These are phyloP conservation scores for Drosophila lutescens DNA, from an alignment of 2,888 invertebrate genomes.

Conservation along the genomic window DNA sequence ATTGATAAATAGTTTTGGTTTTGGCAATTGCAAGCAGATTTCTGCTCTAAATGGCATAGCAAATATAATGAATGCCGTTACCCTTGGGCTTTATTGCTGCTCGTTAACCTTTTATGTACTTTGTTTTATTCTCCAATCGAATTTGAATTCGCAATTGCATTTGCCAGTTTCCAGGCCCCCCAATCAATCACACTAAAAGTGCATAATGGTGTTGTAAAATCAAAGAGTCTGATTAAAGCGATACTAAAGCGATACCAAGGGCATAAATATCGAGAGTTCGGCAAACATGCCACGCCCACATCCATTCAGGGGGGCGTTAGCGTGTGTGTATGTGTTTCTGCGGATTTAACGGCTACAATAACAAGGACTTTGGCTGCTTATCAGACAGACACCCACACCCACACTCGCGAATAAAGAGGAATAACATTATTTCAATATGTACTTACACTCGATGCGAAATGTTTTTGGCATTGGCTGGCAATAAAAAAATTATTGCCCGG, in stretches of 20 bases:
- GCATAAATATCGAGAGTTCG: constrained; percentile 62
- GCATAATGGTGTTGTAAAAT: constrained; percentile 64
- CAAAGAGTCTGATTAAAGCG: constrained; percentile 64
- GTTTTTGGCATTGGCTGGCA: constrained; percentile 54
- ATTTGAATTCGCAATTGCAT: constrained; percentile 29
- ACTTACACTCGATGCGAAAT: constrained; percentile 62
- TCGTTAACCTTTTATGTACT: constrained; percentile 16
- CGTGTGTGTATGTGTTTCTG: constrained; percentile 24
- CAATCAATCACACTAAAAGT: constrained; percentile 76
- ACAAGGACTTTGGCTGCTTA: constrained; percentile 64
- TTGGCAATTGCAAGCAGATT: not conserved
- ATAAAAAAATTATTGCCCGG: constrained; percentile 69
- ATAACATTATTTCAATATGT: constrained; percentile 62
- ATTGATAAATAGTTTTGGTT: not conserved
- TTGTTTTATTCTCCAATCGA: constrained; percentile 27
- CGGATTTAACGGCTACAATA: constrained; percentile 66
- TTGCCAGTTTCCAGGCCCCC: constrained; percentile 22
- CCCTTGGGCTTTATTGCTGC: constrained; percentile 3
- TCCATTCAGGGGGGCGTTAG: constrained; percentile 14
- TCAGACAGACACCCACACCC: constrained; percentile 43
- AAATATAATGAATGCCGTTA: not conserved
- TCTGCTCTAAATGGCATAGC: not conserved
- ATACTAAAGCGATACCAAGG: constrained; percentile 53
- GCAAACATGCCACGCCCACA: constrained; percentile 46
- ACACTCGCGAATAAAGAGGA: constrained; percentile 24